Evolutionary conservation across 1,140 invertebrate genomes (phyloP).

Genomic region (Papilio dardanus): DNA sequence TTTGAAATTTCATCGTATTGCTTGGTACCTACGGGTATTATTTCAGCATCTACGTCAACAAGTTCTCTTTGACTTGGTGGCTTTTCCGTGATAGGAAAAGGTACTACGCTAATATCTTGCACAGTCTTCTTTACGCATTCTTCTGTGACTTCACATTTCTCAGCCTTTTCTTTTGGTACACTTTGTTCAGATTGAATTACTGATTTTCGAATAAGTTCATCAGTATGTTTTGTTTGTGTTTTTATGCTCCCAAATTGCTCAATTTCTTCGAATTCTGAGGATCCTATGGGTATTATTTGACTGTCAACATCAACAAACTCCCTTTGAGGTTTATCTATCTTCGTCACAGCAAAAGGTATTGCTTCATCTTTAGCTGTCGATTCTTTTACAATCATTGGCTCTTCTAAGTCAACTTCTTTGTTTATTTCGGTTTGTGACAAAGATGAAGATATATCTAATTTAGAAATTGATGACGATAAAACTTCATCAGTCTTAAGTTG

Average conservation of each 20-base stretch:
- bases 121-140: slow-evolving; percentile 66
- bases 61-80: slow-evolving; percentile 71
- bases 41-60: slow-evolving; percentile 76
- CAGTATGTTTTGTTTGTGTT: slow-evolving; percentile 43
- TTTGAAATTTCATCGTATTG: slow-evolving; percentile 80
- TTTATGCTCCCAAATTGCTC: slow-evolving; percentile 57
- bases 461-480: slow-evolving; percentile 75
- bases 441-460: slow-evolving; percentile 71
- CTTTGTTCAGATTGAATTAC: slow-evolving; percentile 51
- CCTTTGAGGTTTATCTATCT: slow-evolving; percentile 66
- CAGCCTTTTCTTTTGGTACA: slow-evolving; percentile 41
- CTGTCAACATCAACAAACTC: slow-evolving; percentile 78
- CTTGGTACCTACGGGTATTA: slow-evolving; percentile 72
- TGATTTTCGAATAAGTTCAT: slow-evolving; percentile 53
- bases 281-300: slow-evolving; percentile 79
- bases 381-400: slow-evolving; percentile 47
- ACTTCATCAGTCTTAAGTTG: slow-evolving; percentile 74
- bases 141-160: slow-evolving; percentile 57
- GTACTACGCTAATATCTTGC: slow-evolving; percentile 64
- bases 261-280: slow-evolving; percentile 77
- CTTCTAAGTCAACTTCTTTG: slow-evolving; percentile 62
- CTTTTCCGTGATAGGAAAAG: slow-evolving; percentile 70
- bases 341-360: slow-evolving; percentile 69
- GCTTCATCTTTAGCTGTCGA: slow-evolving; percentile 54
- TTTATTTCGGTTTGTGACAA: slow-evolving; percentile 64